phyloP scores from a whole-genome alignment of 2,888 invertebrate genomes.

The Eristalis arbustorum region DNA sequence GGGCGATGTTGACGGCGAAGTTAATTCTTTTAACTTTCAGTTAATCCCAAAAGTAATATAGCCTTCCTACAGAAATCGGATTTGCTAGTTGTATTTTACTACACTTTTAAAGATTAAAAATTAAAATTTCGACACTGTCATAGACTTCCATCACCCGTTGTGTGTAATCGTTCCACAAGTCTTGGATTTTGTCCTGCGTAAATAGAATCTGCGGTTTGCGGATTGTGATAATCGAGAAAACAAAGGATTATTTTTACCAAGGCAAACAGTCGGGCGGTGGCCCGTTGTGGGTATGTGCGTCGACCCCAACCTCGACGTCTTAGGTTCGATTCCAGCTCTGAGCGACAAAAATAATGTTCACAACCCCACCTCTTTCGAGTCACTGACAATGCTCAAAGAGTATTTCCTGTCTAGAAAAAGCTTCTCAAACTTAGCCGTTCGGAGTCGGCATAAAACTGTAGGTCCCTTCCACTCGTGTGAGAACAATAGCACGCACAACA shows the following conservation, averaged over 20 bases:
- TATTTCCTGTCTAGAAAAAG: too few relatives aligned
- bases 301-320: too few relatives aligned
- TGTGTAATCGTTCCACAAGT: background rate
- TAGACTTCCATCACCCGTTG: background rate
- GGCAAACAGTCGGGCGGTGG: background rate
- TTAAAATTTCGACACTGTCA: conserved; percentile 1
- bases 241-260: background rate
- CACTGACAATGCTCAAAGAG: too few relatives aligned
- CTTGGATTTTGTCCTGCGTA: background rate
- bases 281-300: too few relatives aligned
- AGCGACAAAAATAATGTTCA: too few relatives aligned
- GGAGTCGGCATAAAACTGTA: too few relatives aligned
- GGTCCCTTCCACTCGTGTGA: too few relatives aligned
- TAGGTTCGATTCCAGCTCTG: too few relatives aligned
- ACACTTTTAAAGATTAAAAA: conserved; percentile 26
- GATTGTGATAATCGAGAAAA: background rate
- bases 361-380: too few relatives aligned
- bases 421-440: too few relatives aligned
- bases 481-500: too few relatives aligned
- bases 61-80: conserved; percentile 22
- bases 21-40: too few relatives aligned
- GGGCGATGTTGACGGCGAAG: background rate
- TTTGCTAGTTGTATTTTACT: conserved; percentile 45
- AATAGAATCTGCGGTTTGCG: conserved; percentile 2
- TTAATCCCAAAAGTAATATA: background rate